These are phyloP conservation scores for Dryobotodes eremita DNA, from an alignment of 2,888 invertebrate genomes.

Conservation along the genomic window DNA sequence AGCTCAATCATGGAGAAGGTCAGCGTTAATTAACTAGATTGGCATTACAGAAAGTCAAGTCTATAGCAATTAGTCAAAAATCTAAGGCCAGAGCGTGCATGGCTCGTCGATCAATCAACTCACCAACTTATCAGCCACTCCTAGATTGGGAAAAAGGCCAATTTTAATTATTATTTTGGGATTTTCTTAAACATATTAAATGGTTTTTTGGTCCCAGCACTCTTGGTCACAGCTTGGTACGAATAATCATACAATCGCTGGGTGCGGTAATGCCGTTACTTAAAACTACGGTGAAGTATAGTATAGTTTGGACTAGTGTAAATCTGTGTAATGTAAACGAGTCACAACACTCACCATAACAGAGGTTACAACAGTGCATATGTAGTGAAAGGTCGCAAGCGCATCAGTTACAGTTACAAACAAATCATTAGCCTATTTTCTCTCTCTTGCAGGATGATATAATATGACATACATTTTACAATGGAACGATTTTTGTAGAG, in stretches of 20 bases:
- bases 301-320: constrained; percentile 1
- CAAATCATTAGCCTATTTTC: constrained; percentile 43
- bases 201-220: background rate
- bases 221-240: background rate
- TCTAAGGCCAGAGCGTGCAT: constrained; percentile 8
- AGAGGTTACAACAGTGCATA: constrained; percentile 43
- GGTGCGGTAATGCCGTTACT: background rate
- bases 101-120: constrained; percentile 3
- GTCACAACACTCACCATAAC: constrained; percentile 1
- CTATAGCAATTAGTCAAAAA: constrained; percentile 14
- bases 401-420: constrained; percentile 30
- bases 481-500: background rate
- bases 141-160: background rate
- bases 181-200: background rate
- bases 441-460: constrained; percentile 21
- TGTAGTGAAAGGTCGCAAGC: constrained; percentile 44
- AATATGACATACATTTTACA: constrained; percentile 1
- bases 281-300: background rate
- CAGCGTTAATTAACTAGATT: background rate
- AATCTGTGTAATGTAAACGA: constrained; percentile 28
- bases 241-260: background rate
- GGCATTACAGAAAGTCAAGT: background rate
- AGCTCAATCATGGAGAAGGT: constrained; percentile 4
- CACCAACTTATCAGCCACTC: constrained; percentile 1
- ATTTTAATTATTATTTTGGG: background rate